These are phyloP conservation scores for Volucella inflata DNA, from an alignment of 2,888 invertebrate species.

Conservation along the genomic window DNA sequence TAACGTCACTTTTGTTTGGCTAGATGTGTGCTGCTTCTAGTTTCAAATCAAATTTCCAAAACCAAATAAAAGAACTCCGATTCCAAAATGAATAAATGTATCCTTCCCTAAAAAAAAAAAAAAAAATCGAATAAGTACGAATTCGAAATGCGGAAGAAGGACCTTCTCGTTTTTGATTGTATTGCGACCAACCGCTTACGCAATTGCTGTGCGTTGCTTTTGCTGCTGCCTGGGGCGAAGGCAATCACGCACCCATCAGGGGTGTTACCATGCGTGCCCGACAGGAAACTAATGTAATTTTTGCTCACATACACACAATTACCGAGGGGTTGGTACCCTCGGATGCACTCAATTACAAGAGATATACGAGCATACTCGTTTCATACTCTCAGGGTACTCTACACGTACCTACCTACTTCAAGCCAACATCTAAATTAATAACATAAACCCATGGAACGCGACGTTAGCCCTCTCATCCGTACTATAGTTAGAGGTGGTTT, in stretches of 20 bases:
- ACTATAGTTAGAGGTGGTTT: slow-evolving; percentile 20
- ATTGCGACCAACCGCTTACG: slow-evolving; percentile 45
- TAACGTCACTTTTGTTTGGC: slow-evolving; percentile 27
- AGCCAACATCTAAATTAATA: slow-evolving; percentile 52
- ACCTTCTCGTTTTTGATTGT: no score
- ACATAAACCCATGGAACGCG: slow-evolving; percentile 26
- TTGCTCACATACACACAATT: slow-evolving; percentile 32
- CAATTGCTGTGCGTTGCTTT: slow-evolving; percentile 28
- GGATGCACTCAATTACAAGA: slow-evolving; percentile 66
- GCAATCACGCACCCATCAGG: slow-evolving; percentile 72
- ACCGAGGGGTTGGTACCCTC: slow-evolving; percentile 17
- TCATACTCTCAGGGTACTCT: no score
- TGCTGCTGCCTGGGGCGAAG: slow-evolving; percentile 61
- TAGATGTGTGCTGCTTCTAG: slow-evolving; percentile 35
- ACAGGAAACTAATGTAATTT: slow-evolving; percentile 73
- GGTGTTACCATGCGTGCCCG: slow-evolving; percentile 62
- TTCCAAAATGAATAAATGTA: slow-evolving; percentile 65
- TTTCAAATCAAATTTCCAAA: slow-evolving; percentile 64
- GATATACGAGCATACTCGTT: slow-evolving; percentile 34
- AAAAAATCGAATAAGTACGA: no score
- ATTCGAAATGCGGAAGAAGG: no score
- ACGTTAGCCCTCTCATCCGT: not conserved
- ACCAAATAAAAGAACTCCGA: slow-evolving; percentile 44
- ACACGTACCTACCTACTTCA: slow-evolving; percentile 20
- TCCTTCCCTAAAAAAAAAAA: slow-evolving; percentile 17